Evolutionary conservation across 2,888 invertebrate species (phyloP).

Genomic region (Mycalesis mineus): DNA sequence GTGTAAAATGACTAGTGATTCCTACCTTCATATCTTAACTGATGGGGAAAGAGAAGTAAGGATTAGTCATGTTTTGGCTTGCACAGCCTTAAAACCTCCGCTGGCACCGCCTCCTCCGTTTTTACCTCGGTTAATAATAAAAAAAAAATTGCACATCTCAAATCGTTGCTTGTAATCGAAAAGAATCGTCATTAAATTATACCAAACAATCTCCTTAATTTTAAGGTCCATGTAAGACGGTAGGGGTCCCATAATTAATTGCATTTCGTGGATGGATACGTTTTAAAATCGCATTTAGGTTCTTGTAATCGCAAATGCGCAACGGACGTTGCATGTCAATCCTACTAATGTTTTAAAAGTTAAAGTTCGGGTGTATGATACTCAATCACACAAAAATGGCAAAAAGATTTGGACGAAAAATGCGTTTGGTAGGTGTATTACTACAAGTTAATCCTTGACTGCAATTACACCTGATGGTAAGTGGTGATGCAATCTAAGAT

Average conservation of each 20-base stretch:
- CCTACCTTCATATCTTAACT: too few relatives aligned
- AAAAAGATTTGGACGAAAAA: too few relatives aligned
- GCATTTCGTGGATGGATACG: constrained; percentile 26
- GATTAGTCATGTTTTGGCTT: too few relatives aligned
- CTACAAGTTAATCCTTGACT: too few relatives aligned
- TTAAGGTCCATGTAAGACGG: constrained; percentile 38
- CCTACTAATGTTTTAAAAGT: background rate
- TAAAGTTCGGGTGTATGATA: background rate
- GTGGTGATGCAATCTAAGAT: too few relatives aligned
- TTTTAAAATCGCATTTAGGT: constrained; percentile 15
- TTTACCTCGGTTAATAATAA: too few relatives aligned
- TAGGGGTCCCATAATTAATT: constrained; percentile 54
- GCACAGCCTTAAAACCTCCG: too few relatives aligned
- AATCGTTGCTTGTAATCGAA: constrained; percentile 47
- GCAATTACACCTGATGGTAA: too few relatives aligned
- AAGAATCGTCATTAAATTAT: constrained; percentile 52
- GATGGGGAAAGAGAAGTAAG: too few relatives aligned
- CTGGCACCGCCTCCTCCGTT: too few relatives aligned
- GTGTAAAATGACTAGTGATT: too few relatives aligned
- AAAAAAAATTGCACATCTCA: constrained; percentile 20
- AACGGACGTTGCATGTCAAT: background rate
- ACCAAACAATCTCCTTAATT: constrained; percentile 48
- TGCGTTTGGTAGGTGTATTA: too few relatives aligned
- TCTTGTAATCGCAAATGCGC: constrained; percentile 14
- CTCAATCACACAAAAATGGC: background rate